Conservation (phyloP, 2,797 vertebrate genomes). For the Paedocypris micromegethes region DNA sequence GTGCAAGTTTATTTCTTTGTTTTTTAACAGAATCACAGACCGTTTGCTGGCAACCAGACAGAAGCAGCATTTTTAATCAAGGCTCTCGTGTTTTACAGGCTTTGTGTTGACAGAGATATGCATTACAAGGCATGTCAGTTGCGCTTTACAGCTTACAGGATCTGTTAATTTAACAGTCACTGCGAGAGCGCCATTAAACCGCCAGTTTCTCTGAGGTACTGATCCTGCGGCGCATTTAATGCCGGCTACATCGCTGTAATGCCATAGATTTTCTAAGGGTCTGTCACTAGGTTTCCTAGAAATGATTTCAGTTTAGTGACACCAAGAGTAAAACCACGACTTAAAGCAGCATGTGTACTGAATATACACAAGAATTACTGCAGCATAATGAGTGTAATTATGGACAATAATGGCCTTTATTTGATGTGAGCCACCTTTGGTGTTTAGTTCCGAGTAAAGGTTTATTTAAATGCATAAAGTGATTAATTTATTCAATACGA, state of each 20-base stretch:
- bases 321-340: not conserved
- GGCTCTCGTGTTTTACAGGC: constrained; percentile 16
- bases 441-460: not conserved
- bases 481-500: too few species aligned
- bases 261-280: not conserved
- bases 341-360: not conserved
- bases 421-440: too few species aligned
- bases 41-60: constrained; percentile 16
- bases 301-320: not conserved
- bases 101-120: constrained; percentile 13
- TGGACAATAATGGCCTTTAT: too few species aligned
- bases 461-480: too few species aligned
- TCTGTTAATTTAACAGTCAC: not conserved
- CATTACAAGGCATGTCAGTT: constrained; percentile 3
- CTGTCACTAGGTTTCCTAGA: not conserved
- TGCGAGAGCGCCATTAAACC: not conserved
- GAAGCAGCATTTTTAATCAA: constrained; percentile 28
- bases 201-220: not conserved
- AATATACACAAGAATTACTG: not conserved
- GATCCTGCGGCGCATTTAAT: not conserved
- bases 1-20: constrained; percentile 3
- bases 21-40: constrained; percentile 1
- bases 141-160: constrained; percentile 7
- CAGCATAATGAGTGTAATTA: too few species aligned
- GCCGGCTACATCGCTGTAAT: not conserved